A percentile compares a stretch with the other conserved stretches of the same genome.
phyloP scores from a whole-genome alignment of 2,797 vertebrate genomes.

The Philypnodon macrostomus region DNA sequence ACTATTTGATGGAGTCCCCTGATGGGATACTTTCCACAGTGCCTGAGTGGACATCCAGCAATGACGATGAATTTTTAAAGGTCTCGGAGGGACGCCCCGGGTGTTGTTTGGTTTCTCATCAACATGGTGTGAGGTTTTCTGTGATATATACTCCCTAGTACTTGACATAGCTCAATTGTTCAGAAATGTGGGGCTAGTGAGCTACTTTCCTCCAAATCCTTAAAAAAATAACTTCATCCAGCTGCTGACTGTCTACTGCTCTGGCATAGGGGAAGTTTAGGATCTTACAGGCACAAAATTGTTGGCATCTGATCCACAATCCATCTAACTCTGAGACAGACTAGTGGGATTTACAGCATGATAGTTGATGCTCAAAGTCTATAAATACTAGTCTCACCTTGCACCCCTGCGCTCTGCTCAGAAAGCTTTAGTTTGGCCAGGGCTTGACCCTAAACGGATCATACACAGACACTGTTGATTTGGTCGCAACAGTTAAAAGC shows the following conservation, averaged over 20 bases:
- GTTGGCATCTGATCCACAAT: no score
- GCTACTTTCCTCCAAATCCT: background rate
- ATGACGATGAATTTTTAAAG: slow-evolving; percentile 4
- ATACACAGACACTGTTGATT: no score
- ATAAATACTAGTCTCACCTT: no score
- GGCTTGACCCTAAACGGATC: no score
- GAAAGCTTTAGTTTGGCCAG: no score
- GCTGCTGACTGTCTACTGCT: background rate
- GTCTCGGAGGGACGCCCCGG: background rate
- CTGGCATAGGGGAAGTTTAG: background rate
- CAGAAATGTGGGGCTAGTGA: background rate
- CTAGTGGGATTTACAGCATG: no score
- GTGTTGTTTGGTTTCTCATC: background rate
- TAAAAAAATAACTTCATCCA: background rate
- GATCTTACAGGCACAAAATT: background rate
- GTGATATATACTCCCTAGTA: background rate
- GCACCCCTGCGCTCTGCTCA: no score
- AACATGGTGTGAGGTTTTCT: slow-evolving; percentile 5
- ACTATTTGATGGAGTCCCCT: background rate
- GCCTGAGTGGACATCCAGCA: background rate
- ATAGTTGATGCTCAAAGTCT: no score
- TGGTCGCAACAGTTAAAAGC: no score
- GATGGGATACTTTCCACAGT: background rate
- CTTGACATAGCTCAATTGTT: background rate
- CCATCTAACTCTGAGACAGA: no score